These are phyloP conservation scores for Paguma larvata DNA, from an alignment of 2,797 vertebrate species.

Conservation along the genomic window DNA sequence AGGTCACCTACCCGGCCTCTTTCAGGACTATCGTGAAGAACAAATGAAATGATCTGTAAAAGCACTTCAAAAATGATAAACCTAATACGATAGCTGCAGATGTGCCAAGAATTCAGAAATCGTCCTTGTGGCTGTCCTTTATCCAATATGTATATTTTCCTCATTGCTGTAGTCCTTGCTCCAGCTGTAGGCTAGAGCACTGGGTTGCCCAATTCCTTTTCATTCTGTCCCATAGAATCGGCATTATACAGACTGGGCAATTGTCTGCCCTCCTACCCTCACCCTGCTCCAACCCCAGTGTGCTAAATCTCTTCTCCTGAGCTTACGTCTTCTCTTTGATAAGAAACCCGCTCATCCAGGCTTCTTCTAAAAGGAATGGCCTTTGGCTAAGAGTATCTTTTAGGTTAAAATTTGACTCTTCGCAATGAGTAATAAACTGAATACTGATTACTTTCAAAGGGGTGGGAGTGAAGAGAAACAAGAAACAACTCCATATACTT, in stretches of 20 bases:
- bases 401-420: slow-evolving; percentile 3
- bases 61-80: slow-evolving; percentile 7
- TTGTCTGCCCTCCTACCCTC: not conserved
- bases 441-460: not conserved
- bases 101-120: not conserved
- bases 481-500: not conserved
- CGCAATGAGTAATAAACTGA: not conserved
- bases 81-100: not conserved
- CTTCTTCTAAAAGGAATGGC: not conserved
- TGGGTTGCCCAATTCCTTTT: not conserved
- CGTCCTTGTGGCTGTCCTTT: not conserved
- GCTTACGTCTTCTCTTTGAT: not conserved
- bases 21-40: not conserved
- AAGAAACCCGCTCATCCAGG: not conserved
- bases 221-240: not conserved
- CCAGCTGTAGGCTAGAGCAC: not conserved
- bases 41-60: not conserved
- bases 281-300: not conserved
- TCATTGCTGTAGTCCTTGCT: not conserved
- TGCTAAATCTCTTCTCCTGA: not conserved
- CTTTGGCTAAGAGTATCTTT: not conserved
- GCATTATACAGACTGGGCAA: not conserved
- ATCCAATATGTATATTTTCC: not conserved
- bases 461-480: not conserved
- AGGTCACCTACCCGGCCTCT: not conserved